These are phyloP conservation scores for Ectropis crepuscularia DNA, from an alignment of 2,888 invertebrate species.

Conservation along the genomic window DNA sequence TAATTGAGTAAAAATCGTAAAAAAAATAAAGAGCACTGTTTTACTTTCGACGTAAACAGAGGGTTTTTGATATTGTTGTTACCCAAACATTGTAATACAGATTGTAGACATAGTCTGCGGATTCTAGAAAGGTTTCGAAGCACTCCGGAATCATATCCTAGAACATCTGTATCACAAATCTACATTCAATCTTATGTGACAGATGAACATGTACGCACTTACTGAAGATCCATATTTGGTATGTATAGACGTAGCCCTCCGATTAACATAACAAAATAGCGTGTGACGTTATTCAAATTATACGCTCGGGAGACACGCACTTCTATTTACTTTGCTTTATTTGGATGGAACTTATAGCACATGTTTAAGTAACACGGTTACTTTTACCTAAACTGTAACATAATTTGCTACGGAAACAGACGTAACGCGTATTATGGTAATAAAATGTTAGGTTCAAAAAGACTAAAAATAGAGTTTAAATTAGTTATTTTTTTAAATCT, in stretches of 20 bases:
- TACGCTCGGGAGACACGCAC: slow-evolving; percentile 5
- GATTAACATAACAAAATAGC: slow-evolving; percentile 9
- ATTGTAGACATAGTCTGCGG: no score
- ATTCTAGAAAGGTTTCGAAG: no score
- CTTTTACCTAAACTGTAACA: slow-evolving; percentile 18
- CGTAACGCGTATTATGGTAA: slow-evolving; percentile 23
- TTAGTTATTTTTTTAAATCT: slow-evolving; percentile 22
- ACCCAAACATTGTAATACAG: no score
- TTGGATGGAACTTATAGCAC: slow-evolving; percentile 6
- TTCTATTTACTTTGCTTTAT: slow-evolving; percentile 8
- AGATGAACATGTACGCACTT: no score
- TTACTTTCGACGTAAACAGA: no score
- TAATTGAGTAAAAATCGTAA: no score
- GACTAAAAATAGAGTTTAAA: slow-evolving; percentile 24
- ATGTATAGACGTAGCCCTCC: not conserved
- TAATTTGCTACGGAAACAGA: slow-evolving; percentile 26
- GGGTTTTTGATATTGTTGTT: no score
- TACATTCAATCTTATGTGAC: no score
- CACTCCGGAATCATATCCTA: no score
- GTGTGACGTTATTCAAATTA: slow-evolving; percentile 12
- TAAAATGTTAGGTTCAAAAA: slow-evolving; percentile 20
- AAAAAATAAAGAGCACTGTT: no score
- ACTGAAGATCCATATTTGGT: no score
- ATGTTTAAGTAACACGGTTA: slow-evolving; percentile 9
- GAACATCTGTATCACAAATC: no score